A percentile compares a stretch with the other conserved stretches of the same genome.
These are phyloP conservation scores for Beroe forskalii DNA, from an alignment of 37 sponge, comb jelly and placozoan genomes.

Conservation along the genomic window DNA sequence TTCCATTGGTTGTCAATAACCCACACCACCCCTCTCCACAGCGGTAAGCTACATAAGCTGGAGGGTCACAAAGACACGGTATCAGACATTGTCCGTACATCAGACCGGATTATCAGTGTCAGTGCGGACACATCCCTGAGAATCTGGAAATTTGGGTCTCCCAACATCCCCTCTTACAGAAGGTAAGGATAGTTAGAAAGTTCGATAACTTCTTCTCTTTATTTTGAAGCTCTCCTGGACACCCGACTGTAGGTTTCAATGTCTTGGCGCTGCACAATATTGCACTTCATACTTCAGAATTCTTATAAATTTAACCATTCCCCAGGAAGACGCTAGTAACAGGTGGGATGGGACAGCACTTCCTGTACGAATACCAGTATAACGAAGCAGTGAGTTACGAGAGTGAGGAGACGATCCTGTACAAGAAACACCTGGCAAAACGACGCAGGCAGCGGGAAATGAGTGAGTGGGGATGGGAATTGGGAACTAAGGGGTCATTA, in stretches of 20 bases:
- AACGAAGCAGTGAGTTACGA: slow-evolving; percentile 18
- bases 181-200: background rate
- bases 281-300: too few relatives aligned
- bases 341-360: slow-evolving; percentile 29
- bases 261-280: too few relatives aligned
- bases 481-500: background rate
- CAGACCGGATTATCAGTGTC: slow-evolving; percentile 38
- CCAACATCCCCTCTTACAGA: slow-evolving; percentile 15
- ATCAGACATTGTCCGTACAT: background rate
- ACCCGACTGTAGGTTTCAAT: too few relatives aligned
- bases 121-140: slow-evolving; percentile 7
- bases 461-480: background rate
- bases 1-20: too few relatives aligned
- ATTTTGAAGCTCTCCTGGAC: too few relatives aligned
- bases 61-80: slow-evolving; percentile 59
- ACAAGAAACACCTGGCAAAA: slow-evolving; percentile 59
- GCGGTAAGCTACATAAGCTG: slow-evolving; percentile 26
- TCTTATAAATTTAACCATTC: too few relatives aligned
- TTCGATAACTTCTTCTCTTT: too few relatives aligned
- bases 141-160: slow-evolving; percentile 32
- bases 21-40: background rate
- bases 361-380: slow-evolving; percentile 36
- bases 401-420: slow-evolving; percentile 40
- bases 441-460: background rate
- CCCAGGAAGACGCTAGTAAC: slow-evolving; percentile 48